phyloP scores from a whole-genome alignment of 2,888 invertebrate genomes.

The Cyaniris semiargus region DNA sequence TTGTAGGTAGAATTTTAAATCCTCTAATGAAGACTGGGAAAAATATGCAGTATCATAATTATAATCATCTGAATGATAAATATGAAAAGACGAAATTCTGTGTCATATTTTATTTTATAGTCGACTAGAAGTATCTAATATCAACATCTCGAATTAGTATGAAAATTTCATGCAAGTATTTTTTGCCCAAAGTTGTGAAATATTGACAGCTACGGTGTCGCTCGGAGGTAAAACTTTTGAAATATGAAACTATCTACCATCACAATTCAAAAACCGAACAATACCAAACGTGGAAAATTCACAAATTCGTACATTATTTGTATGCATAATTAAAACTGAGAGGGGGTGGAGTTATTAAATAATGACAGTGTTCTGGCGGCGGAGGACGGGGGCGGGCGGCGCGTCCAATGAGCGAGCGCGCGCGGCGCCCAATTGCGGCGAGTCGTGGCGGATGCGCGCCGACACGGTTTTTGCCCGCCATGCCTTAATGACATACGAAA shows the following conservation, averaged over 20 bases:
- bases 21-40: not conserved
- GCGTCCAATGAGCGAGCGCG: conserved; percentile 64
- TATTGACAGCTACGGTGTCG: no score
- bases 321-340: conserved; percentile 64
- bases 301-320: not conserved
- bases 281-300: not conserved
- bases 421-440: conserved; percentile 68
- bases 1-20: not conserved
- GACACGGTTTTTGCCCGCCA: conserved; percentile 44
- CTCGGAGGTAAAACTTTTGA: no score
- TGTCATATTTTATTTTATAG: no score
- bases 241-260: not conserved
- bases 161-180: no score
- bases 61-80: no score
- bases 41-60: not conserved
- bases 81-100: no score
- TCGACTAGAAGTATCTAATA: no score
- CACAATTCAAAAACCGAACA: not conserved
- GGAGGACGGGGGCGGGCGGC: conserved; percentile 42
- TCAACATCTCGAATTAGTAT: no score
- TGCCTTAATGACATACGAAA: conserved; percentile 42
- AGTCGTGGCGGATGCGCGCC: conserved; percentile 47
- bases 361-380: conserved; percentile 52
- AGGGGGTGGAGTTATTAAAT: conserved; percentile 75
- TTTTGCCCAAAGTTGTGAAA: no score